Evolutionary conservation across 2,888 invertebrate genomes (phyloP), one percentile per base, ranked within the genome.

Genomic region (Vesta saturnalis): DNA sequence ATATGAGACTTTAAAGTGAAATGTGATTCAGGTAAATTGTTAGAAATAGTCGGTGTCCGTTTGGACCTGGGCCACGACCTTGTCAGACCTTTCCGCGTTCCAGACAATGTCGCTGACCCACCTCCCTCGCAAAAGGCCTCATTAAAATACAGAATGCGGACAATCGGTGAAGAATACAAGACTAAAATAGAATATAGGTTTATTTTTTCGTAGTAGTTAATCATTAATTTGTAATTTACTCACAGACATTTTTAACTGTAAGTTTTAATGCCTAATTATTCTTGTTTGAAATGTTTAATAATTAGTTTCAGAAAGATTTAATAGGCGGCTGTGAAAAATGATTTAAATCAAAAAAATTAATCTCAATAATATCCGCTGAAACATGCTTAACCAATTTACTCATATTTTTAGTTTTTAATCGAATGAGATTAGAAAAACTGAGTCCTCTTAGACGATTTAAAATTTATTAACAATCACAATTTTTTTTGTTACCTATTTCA

Each of bases 31-130:
- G 23, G 60, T 60, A 60, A 65, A 60, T 60, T 46, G 61, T 59
- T 56, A 66, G 39, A 35, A 23, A 16, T 15, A 21, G 54, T 19
- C 46, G 66, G 55, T 59, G 57, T 18, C 65, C 52, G 62, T 61
- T 23, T 56, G 43, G 60, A 56, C 56, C 64, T 57, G 60, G 68
- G 64, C 58, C 66, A 64, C 73, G 73, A 71, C 72, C 74, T 73
- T 76, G 73, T 66, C 70, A 47, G 68, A 64, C 69, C 74, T 71
- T 77, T 77, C 77, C 78, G 77, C 78, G 78, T 77, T 77, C 77
- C 72, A 67, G 68, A 72, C 77, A 78, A 77, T 77, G 78, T 78
- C 77, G 77, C 75, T 77, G 78, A 78, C 76, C 77, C 75, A 72
- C 72, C 72, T 70, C 72, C 74, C 73, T 72, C 74, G 71, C 73